Evolutionary conservation across 2,113 vertebrate genomes (phyloP), one percentile per base, ranked within the genome.

Genomic region (Uropsilus gracilis): DNA sequence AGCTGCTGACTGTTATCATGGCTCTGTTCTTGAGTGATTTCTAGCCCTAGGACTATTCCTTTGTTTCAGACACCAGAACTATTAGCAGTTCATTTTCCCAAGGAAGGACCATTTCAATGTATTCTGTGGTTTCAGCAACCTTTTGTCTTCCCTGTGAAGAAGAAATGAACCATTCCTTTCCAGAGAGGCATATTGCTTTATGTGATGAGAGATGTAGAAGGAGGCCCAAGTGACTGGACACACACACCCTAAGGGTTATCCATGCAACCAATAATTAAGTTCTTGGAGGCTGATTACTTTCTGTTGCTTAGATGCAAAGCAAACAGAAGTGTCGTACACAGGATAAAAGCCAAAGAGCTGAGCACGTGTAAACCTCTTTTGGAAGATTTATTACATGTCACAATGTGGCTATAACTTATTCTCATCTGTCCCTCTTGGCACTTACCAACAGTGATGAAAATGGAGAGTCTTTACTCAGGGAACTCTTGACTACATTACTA

Each of bases 391-490:
- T 97, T 94, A 90, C 91, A 44, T 97, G 97, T 93, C 96, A 97
- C 96, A 81, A 69, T 76, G 94, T 95, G 94, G 89, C 95, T 94
- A 89, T 97, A 97, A 97, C 96, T 97, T 97, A 97, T 97, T 97
- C 96, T 97, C 96, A 91, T 96, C 91, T 96, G 96, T 97, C 97
- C 96, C 96, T 95, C 94, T 97, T 97, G 95, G 97, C 97, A 97
- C 91, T 96, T 85, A 94, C 96, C 94, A 96, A 96, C 96, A 73
- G 78, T 94, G 96, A 97, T 96, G 96, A 95, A 97, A 97, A 96
- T 93, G 80, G 95, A 92, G 91, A 93, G 94, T 96, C 96, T 97
- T 96, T 96, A 96, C 94, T 95, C 94, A 81, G 64, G 91, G 96
- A 97, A 94, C 93, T 95, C 91, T 73, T 94, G 86, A 96, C 94